Conservation (phyloP, 2,113 vertebrate genomes). For the Poeciliopsis occidentalis region DNA sequence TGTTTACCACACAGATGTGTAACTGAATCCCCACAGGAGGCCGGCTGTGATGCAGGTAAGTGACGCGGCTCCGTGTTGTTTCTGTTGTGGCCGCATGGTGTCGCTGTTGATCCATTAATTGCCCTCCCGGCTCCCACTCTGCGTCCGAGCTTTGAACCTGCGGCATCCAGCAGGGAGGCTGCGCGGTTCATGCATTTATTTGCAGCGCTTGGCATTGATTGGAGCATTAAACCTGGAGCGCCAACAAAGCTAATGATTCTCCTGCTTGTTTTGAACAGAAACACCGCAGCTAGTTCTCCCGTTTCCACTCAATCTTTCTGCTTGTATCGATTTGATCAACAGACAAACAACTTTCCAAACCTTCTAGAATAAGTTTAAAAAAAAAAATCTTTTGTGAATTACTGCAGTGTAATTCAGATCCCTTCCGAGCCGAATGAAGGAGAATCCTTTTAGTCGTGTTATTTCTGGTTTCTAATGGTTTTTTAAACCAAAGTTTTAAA, state of each 20-base stretch:
- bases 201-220: slow-evolving; percentile 46
- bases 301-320: not conserved
- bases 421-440: not conserved
- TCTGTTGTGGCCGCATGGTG: not conserved
- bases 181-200: slow-evolving; percentile 32
- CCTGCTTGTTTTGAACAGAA: slow-evolving; percentile 11
- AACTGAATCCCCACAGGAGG: not conserved
- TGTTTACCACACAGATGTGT: not conserved
- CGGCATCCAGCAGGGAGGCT: slow-evolving; percentile 31
- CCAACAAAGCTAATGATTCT: slow-evolving; percentile 32
- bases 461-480: not conserved
- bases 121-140: rapidly evolving
- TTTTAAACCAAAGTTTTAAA: not conserved
- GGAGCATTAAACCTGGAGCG: slow-evolving; percentile 50
- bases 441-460: not conserved
- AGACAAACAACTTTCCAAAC: not conserved
- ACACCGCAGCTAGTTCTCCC: not conserved
- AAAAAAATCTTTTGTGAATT: not conserved
- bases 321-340: not conserved
- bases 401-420: not conserved
- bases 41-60: not conserved
- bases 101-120: slow-evolving; percentile 37
- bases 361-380: not conserved
- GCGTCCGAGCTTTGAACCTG: not conserved
- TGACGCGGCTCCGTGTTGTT: not conserved